These are phyloP conservation scores for Halcyon leucocephala DNA, from an alignment of 2,797 vertebrate species.

Conservation along the genomic window DNA sequence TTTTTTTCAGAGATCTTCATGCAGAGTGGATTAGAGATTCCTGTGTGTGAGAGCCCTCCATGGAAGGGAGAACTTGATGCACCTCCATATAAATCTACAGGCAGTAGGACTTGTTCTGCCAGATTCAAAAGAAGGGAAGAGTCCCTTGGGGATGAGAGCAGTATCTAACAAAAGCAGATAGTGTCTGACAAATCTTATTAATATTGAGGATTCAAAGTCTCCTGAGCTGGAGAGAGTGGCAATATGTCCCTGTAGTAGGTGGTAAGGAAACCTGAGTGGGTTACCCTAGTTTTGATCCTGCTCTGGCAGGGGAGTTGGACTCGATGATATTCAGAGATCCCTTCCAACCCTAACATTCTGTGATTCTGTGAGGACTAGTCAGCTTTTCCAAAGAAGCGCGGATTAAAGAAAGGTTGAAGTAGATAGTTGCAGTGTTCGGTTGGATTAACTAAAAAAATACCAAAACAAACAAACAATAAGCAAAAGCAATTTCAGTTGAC, in stretches of 20 bases:
- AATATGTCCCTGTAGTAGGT: background rate
- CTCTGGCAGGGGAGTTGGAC: too few relatives aligned
- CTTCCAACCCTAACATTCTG: too few relatives aligned
- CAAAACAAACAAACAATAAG: background rate
- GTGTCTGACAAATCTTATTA: background rate
- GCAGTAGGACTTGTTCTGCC: background rate
- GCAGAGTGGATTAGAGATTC: background rate
- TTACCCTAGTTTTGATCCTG: too few relatives aligned
- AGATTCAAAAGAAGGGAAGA: background rate
- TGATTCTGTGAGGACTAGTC: background rate
- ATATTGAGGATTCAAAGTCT: background rate
- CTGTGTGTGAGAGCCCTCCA: background rate
- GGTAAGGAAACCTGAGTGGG: background rate
- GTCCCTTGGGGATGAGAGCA: background rate
- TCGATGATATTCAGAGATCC: too few relatives aligned
- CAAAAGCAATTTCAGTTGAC: background rate
- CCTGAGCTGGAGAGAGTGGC: background rate
- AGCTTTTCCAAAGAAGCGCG: background rate
- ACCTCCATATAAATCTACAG: background rate
- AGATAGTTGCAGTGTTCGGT: background rate
- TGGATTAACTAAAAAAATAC: background rate
- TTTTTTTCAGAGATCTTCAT: background rate
- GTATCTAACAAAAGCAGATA: background rate
- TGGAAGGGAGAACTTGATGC: slow-evolving; percentile 27
- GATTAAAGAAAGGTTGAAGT: background rate